A percentile compares a stretch with the other conserved stretches of the same genome.
Conservation (phyloP, 2,888 invertebrate genomes). For the Lamellibrachia columna region DNA sequence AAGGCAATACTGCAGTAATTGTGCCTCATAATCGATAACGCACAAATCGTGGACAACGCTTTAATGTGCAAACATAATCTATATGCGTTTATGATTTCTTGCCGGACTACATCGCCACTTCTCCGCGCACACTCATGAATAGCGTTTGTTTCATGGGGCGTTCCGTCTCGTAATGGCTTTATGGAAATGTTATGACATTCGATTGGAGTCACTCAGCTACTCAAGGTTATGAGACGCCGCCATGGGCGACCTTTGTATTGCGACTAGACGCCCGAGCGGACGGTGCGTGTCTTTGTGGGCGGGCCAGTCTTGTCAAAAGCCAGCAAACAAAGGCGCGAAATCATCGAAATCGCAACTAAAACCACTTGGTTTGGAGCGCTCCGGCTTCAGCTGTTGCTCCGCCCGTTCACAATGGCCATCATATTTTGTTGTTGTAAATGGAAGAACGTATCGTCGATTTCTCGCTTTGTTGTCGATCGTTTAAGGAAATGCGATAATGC, state of each 20-base stretch:
- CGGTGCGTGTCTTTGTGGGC: constrained; percentile 5
- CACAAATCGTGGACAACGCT: background rate
- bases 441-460: background rate
- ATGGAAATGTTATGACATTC: constrained; percentile 12
- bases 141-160: background rate
- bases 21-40: background rate
- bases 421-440: constrained; percentile 6
- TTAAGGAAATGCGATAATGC: constrained; percentile 16
- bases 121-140: background rate
- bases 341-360: background rate
- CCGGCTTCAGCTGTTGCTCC: background rate
- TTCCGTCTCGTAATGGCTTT: constrained; percentile 12
- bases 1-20: background rate
- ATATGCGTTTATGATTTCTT: background rate
- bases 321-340: background rate
- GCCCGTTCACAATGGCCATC: background rate
- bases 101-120: background rate
- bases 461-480: constrained; percentile 6
- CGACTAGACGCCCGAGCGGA: background rate
- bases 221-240: constrained; percentile 3
- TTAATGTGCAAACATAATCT: too few relatives aligned
- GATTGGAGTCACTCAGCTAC: constrained; percentile 10
- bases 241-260: background rate
- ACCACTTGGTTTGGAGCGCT: background rate
- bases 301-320: background rate